A percentile compares a stretch with the other conserved stretches of the same genome.
phyloP scores from a whole-genome alignment of 2,113 vertebrate species.

The Xenopus laevis region DNA sequence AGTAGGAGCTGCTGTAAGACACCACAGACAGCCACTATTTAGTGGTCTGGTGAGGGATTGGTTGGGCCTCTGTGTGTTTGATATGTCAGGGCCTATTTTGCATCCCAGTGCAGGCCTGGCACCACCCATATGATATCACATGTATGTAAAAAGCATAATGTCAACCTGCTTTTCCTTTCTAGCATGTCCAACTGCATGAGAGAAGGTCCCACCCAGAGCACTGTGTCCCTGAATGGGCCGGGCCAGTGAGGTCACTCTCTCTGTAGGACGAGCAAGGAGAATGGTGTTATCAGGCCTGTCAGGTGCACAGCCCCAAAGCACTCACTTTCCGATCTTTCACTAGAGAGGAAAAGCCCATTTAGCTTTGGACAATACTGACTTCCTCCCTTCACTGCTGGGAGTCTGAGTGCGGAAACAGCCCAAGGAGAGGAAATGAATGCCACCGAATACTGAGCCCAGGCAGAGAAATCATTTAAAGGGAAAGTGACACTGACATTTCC shows the following conservation, averaged over 20 bases:
- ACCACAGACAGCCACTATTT: no score
- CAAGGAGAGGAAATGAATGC: constrained; percentile 7
- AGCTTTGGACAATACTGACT: constrained; percentile 21
- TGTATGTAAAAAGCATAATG: no score
- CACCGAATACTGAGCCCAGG: background rate
- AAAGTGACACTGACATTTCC: background rate
- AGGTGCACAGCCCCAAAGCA: background rate
- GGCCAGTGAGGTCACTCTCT: background rate
- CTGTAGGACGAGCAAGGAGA: background rate
- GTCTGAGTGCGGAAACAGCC: background rate
- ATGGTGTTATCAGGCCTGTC: background rate
- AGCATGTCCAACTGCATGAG: no score
- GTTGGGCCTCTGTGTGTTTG: no score
- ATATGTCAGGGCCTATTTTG: no score
- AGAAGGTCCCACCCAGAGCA: no score
- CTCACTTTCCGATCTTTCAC: constrained; percentile 35
- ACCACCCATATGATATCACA: no score
- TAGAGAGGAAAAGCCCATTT: constrained; percentile 37
- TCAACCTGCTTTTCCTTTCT: no score
- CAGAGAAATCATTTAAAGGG: constrained; percentile 4
- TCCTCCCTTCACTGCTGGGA: constrained; percentile 26
- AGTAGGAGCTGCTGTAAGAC: no score
- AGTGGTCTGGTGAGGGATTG: no score
- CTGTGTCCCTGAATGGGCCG: no score
- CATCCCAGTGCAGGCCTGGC: no score